Evolutionary conservation across 2,113 vertebrate genomes (phyloP).

Genomic region (Fulmarus glacialis): DNA sequence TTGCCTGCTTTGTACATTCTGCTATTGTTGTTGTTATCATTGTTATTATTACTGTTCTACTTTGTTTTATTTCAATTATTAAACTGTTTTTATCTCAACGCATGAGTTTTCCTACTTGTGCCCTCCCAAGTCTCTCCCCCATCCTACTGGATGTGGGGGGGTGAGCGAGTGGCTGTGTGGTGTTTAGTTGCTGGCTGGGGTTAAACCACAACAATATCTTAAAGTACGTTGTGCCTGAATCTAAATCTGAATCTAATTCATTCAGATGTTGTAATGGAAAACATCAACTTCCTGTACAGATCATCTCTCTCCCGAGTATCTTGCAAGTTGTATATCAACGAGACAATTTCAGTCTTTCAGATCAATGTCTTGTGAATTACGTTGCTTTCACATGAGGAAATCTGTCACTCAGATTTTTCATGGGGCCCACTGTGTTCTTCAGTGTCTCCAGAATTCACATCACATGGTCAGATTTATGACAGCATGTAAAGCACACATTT

Average conservation of each 20-base stretch:
- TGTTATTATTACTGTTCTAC: too few relatives aligned
- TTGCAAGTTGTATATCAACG: not conserved
- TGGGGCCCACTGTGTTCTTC: fast-evolving
- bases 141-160: too few relatives aligned
- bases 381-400: not conserved
- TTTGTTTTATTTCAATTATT: too few relatives aligned
- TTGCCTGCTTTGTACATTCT: too few relatives aligned
- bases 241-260: not conserved
- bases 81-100: too few relatives aligned
- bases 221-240: not conserved
- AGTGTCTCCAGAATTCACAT: not conserved
- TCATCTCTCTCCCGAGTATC: not conserved
- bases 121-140: too few relatives aligned
- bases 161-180: too few relatives aligned
- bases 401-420: not conserved
- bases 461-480: not conserved
- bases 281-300: not conserved
- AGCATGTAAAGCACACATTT: not conserved
- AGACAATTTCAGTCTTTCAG: not conserved
- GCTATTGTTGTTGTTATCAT: too few relatives aligned
- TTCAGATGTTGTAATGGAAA: not conserved
- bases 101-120: too few relatives aligned
- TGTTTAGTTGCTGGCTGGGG: too few relatives aligned
- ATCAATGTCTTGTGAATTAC: not conserved
- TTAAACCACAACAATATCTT: not conserved